These are phyloP conservation scores for Lepus oiostolus DNA, from an alignment of 2,797 vertebrate species.

Conservation along the genomic window DNA sequence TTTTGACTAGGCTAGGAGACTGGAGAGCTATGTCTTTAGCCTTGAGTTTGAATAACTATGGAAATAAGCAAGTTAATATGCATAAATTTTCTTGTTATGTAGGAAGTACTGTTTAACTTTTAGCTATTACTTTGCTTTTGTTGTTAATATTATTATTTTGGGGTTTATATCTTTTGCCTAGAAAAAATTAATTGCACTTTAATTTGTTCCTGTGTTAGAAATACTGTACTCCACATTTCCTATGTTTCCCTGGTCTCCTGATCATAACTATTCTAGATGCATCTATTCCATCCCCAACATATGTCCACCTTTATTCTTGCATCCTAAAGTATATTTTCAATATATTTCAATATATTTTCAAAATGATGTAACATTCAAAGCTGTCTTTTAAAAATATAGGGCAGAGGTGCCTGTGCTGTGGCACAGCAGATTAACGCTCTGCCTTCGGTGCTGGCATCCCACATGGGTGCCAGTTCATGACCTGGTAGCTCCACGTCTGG, in stretches of 20 bases:
- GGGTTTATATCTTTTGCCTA: not conserved
- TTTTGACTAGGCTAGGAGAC: not conserved
- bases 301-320: not conserved
- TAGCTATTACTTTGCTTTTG: not conserved
- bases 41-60: not conserved
- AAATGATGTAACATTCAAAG: not conserved
- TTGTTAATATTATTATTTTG: conserved; percentile 24
- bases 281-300: not conserved
- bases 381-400: not conserved
- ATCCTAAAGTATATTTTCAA: not conserved
- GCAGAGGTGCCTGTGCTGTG: too few relatives aligned
- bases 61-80: not conserved
- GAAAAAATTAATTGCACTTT: not conserved
- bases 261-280: not conserved
- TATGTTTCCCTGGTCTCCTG: not conserved
- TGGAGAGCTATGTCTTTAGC: not conserved
- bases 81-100: not conserved
- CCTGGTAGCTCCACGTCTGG: too few relatives aligned
- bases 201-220: not conserved
- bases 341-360: too few relatives aligned
- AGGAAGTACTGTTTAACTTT: not conserved
- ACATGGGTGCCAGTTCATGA: too few relatives aligned
- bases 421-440: too few relatives aligned
- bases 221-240: not conserved
- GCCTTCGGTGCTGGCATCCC: too few relatives aligned